Evolutionary conservation across 2,113 vertebrate genomes (phyloP).

Genomic region (Rhinichthys klamathensis): DNA sequence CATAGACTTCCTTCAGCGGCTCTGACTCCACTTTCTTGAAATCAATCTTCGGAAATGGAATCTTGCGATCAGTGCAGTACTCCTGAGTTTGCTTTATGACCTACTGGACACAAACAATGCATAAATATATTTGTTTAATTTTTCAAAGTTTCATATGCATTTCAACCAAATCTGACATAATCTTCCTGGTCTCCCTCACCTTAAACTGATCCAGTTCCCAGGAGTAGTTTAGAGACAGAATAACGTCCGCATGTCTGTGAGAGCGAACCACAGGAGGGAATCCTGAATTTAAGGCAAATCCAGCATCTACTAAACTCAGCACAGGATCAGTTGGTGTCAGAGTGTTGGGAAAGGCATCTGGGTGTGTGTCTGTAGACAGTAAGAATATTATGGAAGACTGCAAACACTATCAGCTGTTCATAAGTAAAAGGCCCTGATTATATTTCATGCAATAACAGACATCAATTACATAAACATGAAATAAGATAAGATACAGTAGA

Average conservation of each 20-base stretch:
- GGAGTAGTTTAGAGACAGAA: slow-evolving; percentile 82
- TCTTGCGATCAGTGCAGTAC: slow-evolving; percentile 62
- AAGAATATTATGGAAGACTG: background rate
- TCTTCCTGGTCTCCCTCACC: slow-evolving; percentile 67
- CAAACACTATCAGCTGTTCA: background rate
- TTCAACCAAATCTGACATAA: background rate
- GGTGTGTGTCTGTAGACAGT: slow-evolving; percentile 72
- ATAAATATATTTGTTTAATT: background rate
- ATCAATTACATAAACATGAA: background rate
- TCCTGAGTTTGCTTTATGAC: slow-evolving; percentile 59
- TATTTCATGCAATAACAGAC: background rate
- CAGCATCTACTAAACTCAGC: slow-evolving; percentile 83
- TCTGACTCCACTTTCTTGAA: slow-evolving; percentile 49
- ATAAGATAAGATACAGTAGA: background rate
- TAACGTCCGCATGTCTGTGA: slow-evolving; percentile 81
- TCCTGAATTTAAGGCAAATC: slow-evolving; percentile 82
- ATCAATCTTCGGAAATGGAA: slow-evolving; percentile 68
- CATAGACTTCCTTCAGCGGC: slow-evolving; percentile 64
- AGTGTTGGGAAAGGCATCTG: slow-evolving; percentile 77
- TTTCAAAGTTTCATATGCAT: background rate
- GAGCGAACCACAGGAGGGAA: slow-evolving; percentile 79
- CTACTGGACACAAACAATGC: slow-evolving; percentile 39
- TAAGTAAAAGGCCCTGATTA: background rate
- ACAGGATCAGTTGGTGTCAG: slow-evolving; percentile 79
- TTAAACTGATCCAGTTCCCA: slow-evolving; percentile 70